These are phyloP conservation scores for Andricus grossulariae DNA, from an alignment of 1,140 invertebrate species.

Conservation along the genomic window DNA sequence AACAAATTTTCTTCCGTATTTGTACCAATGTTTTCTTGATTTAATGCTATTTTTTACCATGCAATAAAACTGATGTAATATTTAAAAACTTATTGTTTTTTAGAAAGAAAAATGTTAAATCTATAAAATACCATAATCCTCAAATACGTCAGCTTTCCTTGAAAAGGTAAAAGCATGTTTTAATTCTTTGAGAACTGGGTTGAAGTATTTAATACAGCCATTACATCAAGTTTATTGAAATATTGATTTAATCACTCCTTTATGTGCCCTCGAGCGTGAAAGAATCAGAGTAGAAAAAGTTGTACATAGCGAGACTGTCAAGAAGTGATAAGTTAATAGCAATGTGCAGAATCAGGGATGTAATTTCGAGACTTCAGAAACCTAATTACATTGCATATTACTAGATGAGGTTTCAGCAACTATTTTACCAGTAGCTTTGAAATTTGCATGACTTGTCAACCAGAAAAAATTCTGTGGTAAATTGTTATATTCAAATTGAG, in stretches of 20 bases:
- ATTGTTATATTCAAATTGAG: too few relatives aligned
- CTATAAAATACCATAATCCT: too few relatives aligned
- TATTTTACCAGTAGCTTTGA: conserved; percentile 5
- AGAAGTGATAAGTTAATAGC: background rate
- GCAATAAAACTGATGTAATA: too few relatives aligned
- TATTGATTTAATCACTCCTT: conserved; percentile 2
- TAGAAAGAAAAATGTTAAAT: too few relatives aligned
- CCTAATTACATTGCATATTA: background rate
- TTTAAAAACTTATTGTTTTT: too few relatives aligned
- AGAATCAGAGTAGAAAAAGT: background rate
- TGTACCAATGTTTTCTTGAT: too few relatives aligned
- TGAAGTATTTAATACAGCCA: background rate
- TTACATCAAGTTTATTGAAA: conserved; percentile 3
- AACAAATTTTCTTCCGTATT: too few relatives aligned
- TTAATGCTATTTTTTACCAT: too few relatives aligned
- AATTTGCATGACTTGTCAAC: background rate
- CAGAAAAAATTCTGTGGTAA: background rate
- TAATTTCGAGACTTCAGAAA: background rate
- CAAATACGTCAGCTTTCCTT: background rate
- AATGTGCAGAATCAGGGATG: background rate
- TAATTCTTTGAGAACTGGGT: conserved; percentile 7
- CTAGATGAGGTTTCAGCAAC: background rate
- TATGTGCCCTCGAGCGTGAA: background rate
- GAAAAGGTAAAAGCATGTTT: background rate
- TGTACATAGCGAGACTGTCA: background rate